A percentile compares a stretch with the other conserved stretches of the same genome.
Evolutionary conservation across 1,140 invertebrate genomes (phyloP).

Genomic region (Trigoniulus corallinus): DNA sequence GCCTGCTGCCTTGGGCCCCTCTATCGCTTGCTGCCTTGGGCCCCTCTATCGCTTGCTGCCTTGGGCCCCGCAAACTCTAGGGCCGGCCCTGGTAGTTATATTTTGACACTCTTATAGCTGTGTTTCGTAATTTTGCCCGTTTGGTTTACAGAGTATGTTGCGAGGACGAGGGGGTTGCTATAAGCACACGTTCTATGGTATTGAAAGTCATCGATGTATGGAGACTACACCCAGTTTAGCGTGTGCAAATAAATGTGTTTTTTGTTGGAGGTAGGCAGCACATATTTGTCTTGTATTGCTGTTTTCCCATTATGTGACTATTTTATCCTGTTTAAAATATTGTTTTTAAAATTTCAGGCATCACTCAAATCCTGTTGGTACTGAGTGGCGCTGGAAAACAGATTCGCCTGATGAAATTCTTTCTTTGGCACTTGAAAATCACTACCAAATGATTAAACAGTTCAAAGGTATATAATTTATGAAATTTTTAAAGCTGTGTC

Average conservation of each 20-base stretch:
- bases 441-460: slow-evolving; percentile 41
- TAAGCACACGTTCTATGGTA: slow-evolving; percentile 50
- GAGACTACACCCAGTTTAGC: slow-evolving; percentile 45
- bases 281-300: not conserved
- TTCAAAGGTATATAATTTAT: slow-evolving; percentile 31
- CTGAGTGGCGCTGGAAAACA: slow-evolving; percentile 48
- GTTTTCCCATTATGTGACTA: not conserved
- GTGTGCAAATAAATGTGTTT: slow-evolving; percentile 51
- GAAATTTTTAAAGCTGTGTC: not conserved
- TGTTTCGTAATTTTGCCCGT: slow-evolving; percentile 5
- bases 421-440: slow-evolving; percentile 35
- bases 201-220: slow-evolving; percentile 45
- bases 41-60: too few species aligned
- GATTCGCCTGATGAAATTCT: slow-evolving; percentile 37
- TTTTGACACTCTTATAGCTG: not conserved
- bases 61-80: too few species aligned
- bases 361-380: slow-evolving; percentile 51
- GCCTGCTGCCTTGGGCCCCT: too few species aligned
- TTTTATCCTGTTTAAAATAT: slow-evolving; percentile 5
- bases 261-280: slow-evolving; percentile 38
- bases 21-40: too few species aligned
- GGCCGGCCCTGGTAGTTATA: too few species aligned
- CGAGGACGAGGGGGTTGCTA: slow-evolving; percentile 45
- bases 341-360: slow-evolving; percentile 24
- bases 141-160: slow-evolving; percentile 35